These are phyloP conservation scores for Acanthisitta chloris DNA, from an alignment of 2,113 vertebrate species.

Conservation along the genomic window DNA sequence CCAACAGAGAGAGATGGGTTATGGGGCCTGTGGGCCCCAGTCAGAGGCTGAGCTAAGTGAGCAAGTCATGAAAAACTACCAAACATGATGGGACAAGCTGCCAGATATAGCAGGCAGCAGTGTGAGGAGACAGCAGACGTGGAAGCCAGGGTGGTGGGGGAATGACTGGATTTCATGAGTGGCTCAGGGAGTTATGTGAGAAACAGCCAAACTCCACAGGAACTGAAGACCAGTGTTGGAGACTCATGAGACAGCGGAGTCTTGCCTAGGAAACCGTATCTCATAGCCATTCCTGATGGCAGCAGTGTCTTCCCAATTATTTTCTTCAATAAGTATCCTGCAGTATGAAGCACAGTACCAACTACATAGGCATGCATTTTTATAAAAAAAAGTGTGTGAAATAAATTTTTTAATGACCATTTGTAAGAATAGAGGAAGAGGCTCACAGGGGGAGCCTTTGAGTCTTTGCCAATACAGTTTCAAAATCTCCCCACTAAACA, in stretches of 20 bases:
- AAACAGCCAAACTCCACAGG: neutral
- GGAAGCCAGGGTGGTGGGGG: accelerated
- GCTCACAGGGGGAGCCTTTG: neutral
- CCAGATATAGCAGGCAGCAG: neutral
- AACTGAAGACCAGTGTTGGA: neutral
- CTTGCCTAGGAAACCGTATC: neutral
- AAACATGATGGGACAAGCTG: neutral
- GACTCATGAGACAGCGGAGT: neutral
- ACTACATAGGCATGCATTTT: neutral
- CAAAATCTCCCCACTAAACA: neutral
- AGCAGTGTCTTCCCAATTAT: neutral
- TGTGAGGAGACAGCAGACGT: neutral
- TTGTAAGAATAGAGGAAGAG: neutral
- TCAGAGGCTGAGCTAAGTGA: neutral
- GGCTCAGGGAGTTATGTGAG: neutral
- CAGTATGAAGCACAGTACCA: neutral
- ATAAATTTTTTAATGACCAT: neutral
- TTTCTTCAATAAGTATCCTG: neutral
- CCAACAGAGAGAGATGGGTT: neutral
- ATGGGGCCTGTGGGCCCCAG: neutral
- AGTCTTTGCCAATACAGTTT: neutral
- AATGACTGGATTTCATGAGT: neutral
- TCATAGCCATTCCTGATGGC: neutral
- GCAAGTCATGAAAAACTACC: neutral
- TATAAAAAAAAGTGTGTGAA: neutral